Base-by-base conservation (phyloP, 1,140 invertebrate species). In the Brachionus calyciflorus region DNA sequence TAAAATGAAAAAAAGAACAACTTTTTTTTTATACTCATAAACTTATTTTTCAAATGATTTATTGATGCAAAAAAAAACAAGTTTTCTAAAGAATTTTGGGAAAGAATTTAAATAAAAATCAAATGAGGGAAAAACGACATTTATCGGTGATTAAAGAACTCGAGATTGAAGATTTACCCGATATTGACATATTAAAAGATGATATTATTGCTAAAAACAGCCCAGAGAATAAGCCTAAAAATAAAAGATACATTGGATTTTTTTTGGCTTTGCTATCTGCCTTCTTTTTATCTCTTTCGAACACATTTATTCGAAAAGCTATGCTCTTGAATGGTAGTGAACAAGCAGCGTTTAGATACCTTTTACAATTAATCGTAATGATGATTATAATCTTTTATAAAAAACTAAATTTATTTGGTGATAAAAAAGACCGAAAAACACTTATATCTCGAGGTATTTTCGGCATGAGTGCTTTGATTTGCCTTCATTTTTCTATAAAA, bases 381-480 rank as follows among this genome's bases (percentile, higher is more conserved):
- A 14, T 73, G 21, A 17, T 73, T 6, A 73, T 73, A 33, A 73
- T 49, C 24, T 26, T 30, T 40, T 21, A 12, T 10, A 73, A 33
- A 9, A 49, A 73, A 55, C 6, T 51, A 12, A 73, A 73, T 5
- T 37, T 49, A 1, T 55, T 73, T 26, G 69, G 69, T n/a, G 33
- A 33, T 40, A 73, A 73, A 73, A 46, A 73, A 10, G 46, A 73
- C 17, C 12, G 69, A 37, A 73, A 24, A 1, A 30, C n/a, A 37
- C 28, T 73, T 2, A 55, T 73, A 17, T 33, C 51, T 12, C 12
- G 69, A 33, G 69, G 69, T 30, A 33, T 73, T 21, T 51, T 73
- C 51, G 69, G 69, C 6, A 73, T 51, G 46, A n/a, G 28, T 55
- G 69, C 21, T 12, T 37, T 73, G 3, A 73, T 73, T 51, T 51